Evolutionary conservation across 1,140 invertebrate genomes (phyloP).

Genomic region (Lutraria rhynchaena): DNA sequence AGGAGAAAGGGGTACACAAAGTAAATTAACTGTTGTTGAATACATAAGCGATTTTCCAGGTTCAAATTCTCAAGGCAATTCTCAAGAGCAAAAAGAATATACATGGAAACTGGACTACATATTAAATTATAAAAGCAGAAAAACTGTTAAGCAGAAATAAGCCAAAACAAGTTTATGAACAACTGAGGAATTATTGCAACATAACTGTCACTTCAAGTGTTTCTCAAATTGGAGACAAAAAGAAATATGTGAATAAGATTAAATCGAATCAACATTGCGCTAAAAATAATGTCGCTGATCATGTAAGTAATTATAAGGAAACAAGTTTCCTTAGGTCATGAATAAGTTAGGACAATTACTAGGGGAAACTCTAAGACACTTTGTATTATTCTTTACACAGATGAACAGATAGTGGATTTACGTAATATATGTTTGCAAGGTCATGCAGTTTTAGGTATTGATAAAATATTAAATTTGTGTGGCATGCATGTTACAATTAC

Average conservation of each 20-base stretch:
- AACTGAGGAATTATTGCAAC: conserved; percentile 26
- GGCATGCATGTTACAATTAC: conserved; percentile 56
- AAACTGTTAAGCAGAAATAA: not conserved
- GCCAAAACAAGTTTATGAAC: not conserved
- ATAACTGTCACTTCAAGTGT: not conserved
- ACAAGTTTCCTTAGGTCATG: not conserved
- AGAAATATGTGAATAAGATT: not conserved
- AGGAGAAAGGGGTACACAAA: conserved; percentile 12
- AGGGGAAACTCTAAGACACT: conserved; percentile 37
- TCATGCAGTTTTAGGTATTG: conserved; percentile 51
- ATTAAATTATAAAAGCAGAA: not conserved
- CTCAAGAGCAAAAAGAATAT: not conserved
- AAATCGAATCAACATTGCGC: not conserved
- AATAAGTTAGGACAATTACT: conserved; percentile 25
- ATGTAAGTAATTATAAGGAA: conserved; percentile 39
- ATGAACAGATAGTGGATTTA: conserved; percentile 53
- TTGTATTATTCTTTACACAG: conserved; percentile 53
- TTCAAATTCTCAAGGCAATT: conserved; percentile 6
- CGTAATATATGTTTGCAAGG: conserved; percentile 52
- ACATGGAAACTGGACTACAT: conserved; percentile 3
- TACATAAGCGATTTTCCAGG: conserved; percentile 29
- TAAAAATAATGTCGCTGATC: conserved; percentile 30
- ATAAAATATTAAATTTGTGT: conserved; percentile 61
- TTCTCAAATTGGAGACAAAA: conserved; percentile 24
- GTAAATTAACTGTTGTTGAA: conserved; percentile 32